Percentiles rank a stretch among this genome's conserved stretches.
Conservation (phyloP, 2,888 invertebrate species). For the Apodemia zela region DNA sequence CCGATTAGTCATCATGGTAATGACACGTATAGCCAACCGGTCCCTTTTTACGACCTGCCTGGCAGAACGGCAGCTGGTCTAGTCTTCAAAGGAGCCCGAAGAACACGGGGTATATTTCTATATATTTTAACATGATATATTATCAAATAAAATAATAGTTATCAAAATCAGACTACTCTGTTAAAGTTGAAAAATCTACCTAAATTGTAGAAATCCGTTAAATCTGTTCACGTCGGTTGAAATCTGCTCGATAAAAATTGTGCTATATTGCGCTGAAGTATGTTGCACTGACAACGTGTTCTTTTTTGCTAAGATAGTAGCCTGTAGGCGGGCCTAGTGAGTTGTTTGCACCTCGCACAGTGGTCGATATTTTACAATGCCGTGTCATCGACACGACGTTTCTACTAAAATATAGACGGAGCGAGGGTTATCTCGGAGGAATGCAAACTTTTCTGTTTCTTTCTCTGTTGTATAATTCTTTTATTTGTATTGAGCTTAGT, state of each 20-base stretch:
- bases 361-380: conserved; percentile 71
- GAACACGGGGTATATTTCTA: too few relatives aligned
- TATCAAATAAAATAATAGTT: too few relatives aligned
- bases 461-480: conserved; percentile 35
- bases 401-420: conserved; percentile 42
- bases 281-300: conserved; percentile 47
- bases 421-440: conserved; percentile 38
- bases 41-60: too few relatives aligned
- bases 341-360: conserved; percentile 75
- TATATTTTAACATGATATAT: too few relatives aligned
- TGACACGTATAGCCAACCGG: too few relatives aligned
- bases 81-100: too few relatives aligned
- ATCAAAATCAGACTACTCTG: too few relatives aligned
- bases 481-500: conserved; percentile 30
- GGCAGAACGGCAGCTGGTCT: too few relatives aligned
- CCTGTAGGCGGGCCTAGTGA: conserved; percentile 75
- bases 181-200: neutral
- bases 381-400: conserved; percentile 62
- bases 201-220: conserved; percentile 13
- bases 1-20: too few relatives aligned
- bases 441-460: conserved; percentile 40
- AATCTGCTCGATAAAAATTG: conserved; percentile 79
- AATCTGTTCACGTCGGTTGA: conserved; percentile 46
- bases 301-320: conserved; percentile 64
- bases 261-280: conserved; percentile 63